phyloP scores from a whole-genome alignment of 2,113 vertebrate genomes.

The Tylochromis polylepis region DNA sequence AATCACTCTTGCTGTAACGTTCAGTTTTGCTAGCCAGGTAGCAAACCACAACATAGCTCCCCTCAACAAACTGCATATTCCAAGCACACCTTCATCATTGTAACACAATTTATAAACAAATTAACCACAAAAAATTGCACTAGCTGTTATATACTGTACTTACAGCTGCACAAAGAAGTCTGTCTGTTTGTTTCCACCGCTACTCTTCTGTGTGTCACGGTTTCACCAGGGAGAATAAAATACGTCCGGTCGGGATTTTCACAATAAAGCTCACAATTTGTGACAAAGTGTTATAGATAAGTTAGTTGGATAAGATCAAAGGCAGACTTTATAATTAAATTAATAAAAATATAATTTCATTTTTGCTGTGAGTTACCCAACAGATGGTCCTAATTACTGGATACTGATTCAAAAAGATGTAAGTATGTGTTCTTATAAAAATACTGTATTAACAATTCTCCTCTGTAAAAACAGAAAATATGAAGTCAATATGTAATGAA shows the following conservation, averaged over 20 bases:
- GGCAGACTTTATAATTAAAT: background rate
- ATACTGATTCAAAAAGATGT: too few species aligned
- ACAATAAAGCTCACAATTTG: background rate
- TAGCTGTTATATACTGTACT: background rate
- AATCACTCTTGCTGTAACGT: background rate
- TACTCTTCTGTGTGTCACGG: accelerated
- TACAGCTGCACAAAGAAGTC: background rate
- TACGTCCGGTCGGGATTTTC: background rate
- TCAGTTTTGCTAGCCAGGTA: background rate
- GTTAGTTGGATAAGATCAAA: background rate
- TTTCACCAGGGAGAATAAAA: background rate
- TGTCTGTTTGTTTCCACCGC: background rate
- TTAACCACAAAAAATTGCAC: accelerated
- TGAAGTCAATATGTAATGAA: too few species aligned
- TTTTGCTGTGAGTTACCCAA: too few species aligned
- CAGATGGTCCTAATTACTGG: too few species aligned
- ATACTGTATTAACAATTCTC: too few species aligned
- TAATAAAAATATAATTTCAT: too few species aligned
- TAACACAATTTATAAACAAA: background rate
- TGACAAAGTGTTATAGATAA: background rate
- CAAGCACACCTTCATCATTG: accelerated
- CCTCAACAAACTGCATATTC: background rate
- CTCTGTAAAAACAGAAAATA: too few species aligned
- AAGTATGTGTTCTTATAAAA: too few species aligned
- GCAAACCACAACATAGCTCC: background rate